phyloP scores from a whole-genome alignment of 2,888 invertebrate genomes.

The Nomada flava region DNA sequence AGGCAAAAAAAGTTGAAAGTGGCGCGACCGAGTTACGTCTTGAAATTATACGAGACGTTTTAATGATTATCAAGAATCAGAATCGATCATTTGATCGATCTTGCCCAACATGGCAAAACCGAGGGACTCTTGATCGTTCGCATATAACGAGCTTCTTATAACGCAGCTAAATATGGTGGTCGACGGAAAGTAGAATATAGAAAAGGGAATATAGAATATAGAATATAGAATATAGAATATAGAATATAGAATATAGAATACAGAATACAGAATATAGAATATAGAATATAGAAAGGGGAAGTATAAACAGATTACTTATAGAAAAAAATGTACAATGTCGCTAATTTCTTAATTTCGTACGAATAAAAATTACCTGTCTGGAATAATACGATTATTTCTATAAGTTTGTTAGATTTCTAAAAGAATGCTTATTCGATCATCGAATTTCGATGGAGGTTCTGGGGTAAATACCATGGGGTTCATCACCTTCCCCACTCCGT shows the following conservation, averaged over 20 bases:
- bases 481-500: no score
- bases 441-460: no score
- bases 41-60: slow-evolving; percentile 24
- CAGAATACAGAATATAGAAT: background rate
- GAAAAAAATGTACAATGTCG: no score
- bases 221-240: background rate
- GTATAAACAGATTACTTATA: no score
- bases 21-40: slow-evolving; percentile 18
- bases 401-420: no score
- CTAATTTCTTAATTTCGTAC: no score
- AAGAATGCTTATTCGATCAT: no score
- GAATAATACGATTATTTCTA: no score
- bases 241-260: background rate
- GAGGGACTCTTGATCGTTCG: slow-evolving; percentile 13
- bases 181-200: background rate
- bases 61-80: slow-evolving; percentile 25
- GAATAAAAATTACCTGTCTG: no score
- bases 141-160: slow-evolving; percentile 14
- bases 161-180: slow-evolving; percentile 2
- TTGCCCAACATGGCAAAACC: slow-evolving; percentile 36
- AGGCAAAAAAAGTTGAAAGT: slow-evolving; percentile 5
- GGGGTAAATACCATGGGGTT: no score
- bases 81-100: slow-evolving; percentile 33
- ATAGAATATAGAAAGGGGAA: background rate
- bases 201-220: background rate